Evolutionary conservation across 2,797 vertebrate genomes (phyloP).

Genomic region (Chromis chromis): DNA sequence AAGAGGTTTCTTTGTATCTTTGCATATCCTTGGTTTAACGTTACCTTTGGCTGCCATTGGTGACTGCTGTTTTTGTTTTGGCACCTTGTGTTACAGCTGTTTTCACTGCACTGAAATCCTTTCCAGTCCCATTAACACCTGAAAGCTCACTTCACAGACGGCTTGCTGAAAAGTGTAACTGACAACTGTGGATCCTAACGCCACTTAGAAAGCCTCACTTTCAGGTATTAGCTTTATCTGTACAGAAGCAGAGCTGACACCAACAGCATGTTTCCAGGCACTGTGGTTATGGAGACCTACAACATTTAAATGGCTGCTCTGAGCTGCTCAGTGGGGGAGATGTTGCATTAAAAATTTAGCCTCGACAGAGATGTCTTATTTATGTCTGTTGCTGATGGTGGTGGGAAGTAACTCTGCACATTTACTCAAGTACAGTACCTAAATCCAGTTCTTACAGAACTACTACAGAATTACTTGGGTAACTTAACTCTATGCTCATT

Average conservation of each 20-base stretch:
- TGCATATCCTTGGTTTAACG: slow-evolving; percentile 1
- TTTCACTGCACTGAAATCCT: slow-evolving; percentile 17
- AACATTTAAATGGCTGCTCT: slow-evolving; percentile 36
- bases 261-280: slow-evolving; percentile 27
- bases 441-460: background rate
- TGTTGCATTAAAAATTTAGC: slow-evolving; percentile 59
- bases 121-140: slow-evolving; percentile 7
- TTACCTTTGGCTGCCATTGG: slow-evolving; percentile 68
- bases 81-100: background rate
- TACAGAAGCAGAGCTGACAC: slow-evolving; percentile 13
- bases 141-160: slow-evolving; percentile 1
- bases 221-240: background rate
- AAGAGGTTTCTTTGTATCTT: background rate
- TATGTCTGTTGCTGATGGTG: slow-evolving; percentile 10
- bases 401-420: background rate
- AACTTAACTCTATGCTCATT: background rate
- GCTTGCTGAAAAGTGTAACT: background rate
- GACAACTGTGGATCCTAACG: background rate
- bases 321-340: slow-evolving; percentile 53
- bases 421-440: background rate
- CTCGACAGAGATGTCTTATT: slow-evolving; percentile 10
- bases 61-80: slow-evolving; percentile 17
- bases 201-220: background rate
- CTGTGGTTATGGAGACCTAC: slow-evolving; percentile 63
- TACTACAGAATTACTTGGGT: background rate